phyloP scores from a whole-genome alignment of 1,140 invertebrate genomes.

The Brachionus rotundiformis region DNA sequence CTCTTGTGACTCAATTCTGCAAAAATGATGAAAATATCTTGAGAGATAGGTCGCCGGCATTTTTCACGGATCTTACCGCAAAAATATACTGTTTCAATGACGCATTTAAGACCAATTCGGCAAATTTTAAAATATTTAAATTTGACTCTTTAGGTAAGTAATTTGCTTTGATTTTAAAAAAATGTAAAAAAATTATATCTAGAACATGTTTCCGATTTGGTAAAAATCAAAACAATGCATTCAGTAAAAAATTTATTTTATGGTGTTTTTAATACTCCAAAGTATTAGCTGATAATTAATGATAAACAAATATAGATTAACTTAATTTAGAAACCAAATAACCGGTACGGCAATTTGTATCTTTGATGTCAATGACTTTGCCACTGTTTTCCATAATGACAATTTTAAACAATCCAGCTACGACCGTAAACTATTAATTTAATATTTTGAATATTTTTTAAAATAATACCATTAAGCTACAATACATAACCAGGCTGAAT shows the following conservation, averaged over 20 bases:
- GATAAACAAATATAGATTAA: no score
- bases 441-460: background rate
- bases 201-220: conserved; percentile 27
- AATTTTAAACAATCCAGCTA: conserved; percentile 17
- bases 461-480: background rate
- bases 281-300: background rate
- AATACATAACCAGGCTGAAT: background rate
- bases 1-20: conserved; percentile 41
- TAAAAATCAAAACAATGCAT: background rate
- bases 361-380: conserved; percentile 20
- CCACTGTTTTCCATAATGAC: conserved; percentile 6
- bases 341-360: conserved; percentile 48
- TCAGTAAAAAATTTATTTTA: conserved; percentile 14
- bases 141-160: conserved; percentile 46
- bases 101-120: conserved; percentile 23
- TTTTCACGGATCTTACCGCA: conserved; percentile 39
- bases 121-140: conserved; percentile 34
- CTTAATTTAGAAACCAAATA: conserved; percentile 46
- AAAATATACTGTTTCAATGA: conserved; percentile 50
- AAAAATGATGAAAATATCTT: conserved; percentile 44
- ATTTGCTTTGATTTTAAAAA: no score
- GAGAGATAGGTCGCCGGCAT: background rate
- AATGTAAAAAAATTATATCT: no score
- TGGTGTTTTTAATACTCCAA: conserved; percentile 40
- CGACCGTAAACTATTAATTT: background rate